phyloP scores from a whole-genome alignment of 2,888 invertebrate species.

The Maniola hyperantus region DNA sequence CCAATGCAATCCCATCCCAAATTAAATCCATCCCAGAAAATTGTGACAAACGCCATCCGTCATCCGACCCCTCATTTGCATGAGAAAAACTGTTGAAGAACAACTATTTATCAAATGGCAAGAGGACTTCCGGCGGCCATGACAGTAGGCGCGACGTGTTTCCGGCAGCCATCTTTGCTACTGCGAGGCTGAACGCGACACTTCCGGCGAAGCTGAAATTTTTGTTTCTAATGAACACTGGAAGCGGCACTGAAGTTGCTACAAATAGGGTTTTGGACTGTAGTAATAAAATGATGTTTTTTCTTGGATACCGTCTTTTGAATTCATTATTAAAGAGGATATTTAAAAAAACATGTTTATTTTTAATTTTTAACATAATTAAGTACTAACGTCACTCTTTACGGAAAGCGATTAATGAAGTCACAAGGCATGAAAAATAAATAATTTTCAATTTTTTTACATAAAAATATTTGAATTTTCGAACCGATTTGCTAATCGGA shows the following conservation, averaged over 20 bases:
- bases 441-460: too few relatives aligned
- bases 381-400: too few relatives aligned
- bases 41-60: slow-evolving; percentile 81
- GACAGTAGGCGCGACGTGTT: slow-evolving; percentile 78
- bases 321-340: too few relatives aligned
- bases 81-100: slow-evolving; percentile 81
- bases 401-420: too few relatives aligned
- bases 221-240: slow-evolving; percentile 32
- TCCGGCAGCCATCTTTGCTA: slow-evolving; percentile 74
- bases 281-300: too few relatives aligned
- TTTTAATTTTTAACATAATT: too few relatives aligned
- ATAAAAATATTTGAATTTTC: too few relatives aligned
- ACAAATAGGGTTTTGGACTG: too few relatives aligned
- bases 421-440: too few relatives aligned
- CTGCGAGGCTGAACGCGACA: slow-evolving; percentile 48
- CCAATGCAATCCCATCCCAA: slow-evolving; percentile 69
- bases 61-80: slow-evolving; percentile 80
- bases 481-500: too few relatives aligned
- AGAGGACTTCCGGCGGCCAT: slow-evolving; percentile 77
- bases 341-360: too few relatives aligned
- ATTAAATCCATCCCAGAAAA: slow-evolving; percentile 80
- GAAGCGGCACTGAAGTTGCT: slow-evolving; percentile 36
- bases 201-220: slow-evolving; percentile 48
- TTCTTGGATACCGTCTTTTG: too few relatives aligned
- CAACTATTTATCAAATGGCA: slow-evolving; percentile 82